Percentiles rank a stretch among this genome's conserved stretches.
Evolutionary conservation across 2,113 vertebrate genomes (phyloP).

Genomic region (Steatornis caripensis): DNA sequence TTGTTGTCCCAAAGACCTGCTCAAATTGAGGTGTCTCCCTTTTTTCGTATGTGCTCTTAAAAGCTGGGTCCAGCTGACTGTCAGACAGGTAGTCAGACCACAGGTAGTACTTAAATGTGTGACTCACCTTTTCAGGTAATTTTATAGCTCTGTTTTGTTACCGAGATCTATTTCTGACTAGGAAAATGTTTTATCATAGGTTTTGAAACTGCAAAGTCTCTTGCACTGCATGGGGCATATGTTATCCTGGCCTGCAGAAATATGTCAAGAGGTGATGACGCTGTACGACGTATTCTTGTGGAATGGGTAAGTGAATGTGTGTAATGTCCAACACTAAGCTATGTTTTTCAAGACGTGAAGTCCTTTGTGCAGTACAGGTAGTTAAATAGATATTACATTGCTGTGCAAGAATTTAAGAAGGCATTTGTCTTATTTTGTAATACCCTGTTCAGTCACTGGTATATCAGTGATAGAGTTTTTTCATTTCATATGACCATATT

Average conservation of each 20-base stretch:
- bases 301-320: conserved; percentile 87
- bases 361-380: background rate
- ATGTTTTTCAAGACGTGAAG: accelerated
- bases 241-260: conserved; percentile 94
- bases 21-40: background rate
- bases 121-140: background rate
- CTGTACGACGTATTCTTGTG: conserved; percentile 77
- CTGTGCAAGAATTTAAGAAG: background rate
- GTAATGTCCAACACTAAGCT: background rate
- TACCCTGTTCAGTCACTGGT: background rate
- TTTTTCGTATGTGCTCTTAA: background rate
- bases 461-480: background rate
- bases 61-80: background rate
- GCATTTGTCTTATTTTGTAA: background rate
- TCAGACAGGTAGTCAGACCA: background rate
- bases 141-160: background rate
- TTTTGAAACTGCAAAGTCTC: conserved; percentile 92
- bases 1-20: background rate
- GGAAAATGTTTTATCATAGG: conserved; percentile 72
- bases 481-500: accelerated
- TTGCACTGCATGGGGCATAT: conserved; percentile 90
- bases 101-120: background rate
- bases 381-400: background rate
- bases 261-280: conserved; percentile 77
- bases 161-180: background rate